Base-by-base conservation (phyloP, 2,113 vertebrate genomes). In the Pleuronectes platessa region DNA sequence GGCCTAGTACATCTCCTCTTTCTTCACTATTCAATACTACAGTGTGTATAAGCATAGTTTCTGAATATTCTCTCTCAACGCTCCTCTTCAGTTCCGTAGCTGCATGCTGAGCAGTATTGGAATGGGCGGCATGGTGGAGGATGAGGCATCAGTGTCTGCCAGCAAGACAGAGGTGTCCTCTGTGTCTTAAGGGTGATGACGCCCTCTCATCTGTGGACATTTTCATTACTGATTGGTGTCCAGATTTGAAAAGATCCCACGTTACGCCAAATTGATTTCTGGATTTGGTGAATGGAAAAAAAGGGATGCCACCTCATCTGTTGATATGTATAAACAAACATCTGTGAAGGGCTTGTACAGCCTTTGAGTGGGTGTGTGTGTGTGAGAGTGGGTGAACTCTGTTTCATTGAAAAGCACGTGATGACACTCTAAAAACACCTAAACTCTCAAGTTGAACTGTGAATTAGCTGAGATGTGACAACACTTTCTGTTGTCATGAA, bases 101-200 rank as follows among this genome's bases (percentile, higher is more conserved):
- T 96, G 96, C 92, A 96, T 96, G 94, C 89, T 96, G 79, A 92
- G 88, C 78, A 94, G 94, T 0, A 85, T 96, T 85, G 89, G 92
- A 89, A 95, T 96, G 94, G 95, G 96, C 0, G 93, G 95, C 63
- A 94, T 82, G 94, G 94, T 90, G 94, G 95, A 81, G 80, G 95
- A 96, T 37, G 95, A 96, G 0, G 69, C 81, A 71, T 96, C 96
- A 80, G 85, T 94, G 2, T 95, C 95, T 63, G 68, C 94, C 71
- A 96, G 94, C 94, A 96, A 96, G 93, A 96, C 95, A 9, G 95
- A 96, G 89, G 95, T 96, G 71, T 96, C 95, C 49, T 94, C 92
- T 0, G 70, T 94, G 31, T 93, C 94, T 62, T 94, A 95, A 77
- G 76, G 63, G 18, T 63, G 67, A 61, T 64, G 27, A 83, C 27